phyloP scores from a whole-genome alignment of 1,140 invertebrate species.

The Campodea augens region DNA sequence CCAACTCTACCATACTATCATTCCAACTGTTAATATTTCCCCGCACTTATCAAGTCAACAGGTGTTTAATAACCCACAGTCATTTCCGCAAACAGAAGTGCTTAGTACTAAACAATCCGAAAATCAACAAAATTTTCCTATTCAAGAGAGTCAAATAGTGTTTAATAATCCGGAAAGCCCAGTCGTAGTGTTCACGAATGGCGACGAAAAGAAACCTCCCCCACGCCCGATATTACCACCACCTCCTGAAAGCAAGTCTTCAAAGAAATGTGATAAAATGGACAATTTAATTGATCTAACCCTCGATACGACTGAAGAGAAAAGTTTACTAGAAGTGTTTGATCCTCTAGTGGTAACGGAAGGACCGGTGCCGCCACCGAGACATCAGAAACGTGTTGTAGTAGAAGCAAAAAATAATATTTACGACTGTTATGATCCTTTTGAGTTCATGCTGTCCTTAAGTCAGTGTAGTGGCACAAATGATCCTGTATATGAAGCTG shows the following conservation, averaged over 20 bases:
- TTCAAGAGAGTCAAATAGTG: background rate
- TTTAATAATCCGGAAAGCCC: too few relatives aligned
- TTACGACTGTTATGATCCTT: slow-evolving; percentile 67
- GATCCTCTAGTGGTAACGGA: slow-evolving; percentile 47
- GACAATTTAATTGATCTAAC: slow-evolving; percentile 33
- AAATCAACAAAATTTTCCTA: background rate
- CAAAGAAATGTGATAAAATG: background rate
- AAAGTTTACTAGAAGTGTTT: slow-evolving; percentile 63
- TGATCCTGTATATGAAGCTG: background rate
- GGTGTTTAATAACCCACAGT: background rate
- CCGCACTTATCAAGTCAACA: background rate
- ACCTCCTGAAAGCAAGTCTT: background rate
- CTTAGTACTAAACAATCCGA: background rate
- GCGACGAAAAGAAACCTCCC: too few relatives aligned
- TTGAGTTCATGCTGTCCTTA: slow-evolving; percentile 53
- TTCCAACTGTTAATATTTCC: background rate
- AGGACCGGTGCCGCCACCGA: background rate
- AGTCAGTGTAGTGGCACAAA: slow-evolving; percentile 22
- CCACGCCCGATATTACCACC: background rate
- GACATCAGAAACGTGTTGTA: slow-evolving; percentile 26
- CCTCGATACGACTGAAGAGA: slow-evolving; percentile 32
- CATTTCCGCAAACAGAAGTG: background rate
- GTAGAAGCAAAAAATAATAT: slow-evolving; percentile 30
- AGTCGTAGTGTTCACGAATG: too few relatives aligned
- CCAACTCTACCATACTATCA: background rate